Evolutionary conservation across 1,140 invertebrate genomes (phyloP).

Genomic region (Cherax destructor): DNA sequence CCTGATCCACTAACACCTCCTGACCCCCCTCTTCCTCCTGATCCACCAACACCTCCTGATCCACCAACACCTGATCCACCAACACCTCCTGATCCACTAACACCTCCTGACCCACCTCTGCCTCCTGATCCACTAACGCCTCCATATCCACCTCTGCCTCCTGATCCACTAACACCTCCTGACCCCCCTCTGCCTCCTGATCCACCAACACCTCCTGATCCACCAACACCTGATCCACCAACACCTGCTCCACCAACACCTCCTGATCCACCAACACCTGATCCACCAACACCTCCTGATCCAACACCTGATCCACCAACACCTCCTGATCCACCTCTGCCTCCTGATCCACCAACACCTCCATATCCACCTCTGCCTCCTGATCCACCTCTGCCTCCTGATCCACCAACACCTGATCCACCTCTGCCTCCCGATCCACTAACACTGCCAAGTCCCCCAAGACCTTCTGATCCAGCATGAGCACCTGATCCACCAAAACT

Average conservation of each 20-base stretch:
- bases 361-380: conserved; percentile 19
- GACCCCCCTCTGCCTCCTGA: too few relatives aligned
- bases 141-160: conserved; percentile 4
- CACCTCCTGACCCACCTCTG: conserved; percentile 19
- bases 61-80: neutral
- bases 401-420: conserved; percentile 4
- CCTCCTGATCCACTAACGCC: conserved; percentile 17
- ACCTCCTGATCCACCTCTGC: neutral
- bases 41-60: conserved; percentile 28
- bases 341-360: neutral
- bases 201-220: too few relatives aligned
- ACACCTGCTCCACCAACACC: neutral
- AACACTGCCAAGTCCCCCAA: neutral
- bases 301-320: neutral
- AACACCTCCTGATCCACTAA: neutral
- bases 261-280: conserved; percentile 16
- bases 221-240: neutral
- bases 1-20: conserved; percentile 29
- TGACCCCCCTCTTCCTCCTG: neutral
- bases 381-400: conserved; percentile 8
- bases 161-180: neutral
- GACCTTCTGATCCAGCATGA: neutral
- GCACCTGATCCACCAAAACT: conserved; percentile 31
- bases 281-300: conserved; percentile 10
- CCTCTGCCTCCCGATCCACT: conserved; percentile 21